Conservation (phyloP, 53 echinoderm and acorn worm species). For the Arbacia lixula region DNA sequence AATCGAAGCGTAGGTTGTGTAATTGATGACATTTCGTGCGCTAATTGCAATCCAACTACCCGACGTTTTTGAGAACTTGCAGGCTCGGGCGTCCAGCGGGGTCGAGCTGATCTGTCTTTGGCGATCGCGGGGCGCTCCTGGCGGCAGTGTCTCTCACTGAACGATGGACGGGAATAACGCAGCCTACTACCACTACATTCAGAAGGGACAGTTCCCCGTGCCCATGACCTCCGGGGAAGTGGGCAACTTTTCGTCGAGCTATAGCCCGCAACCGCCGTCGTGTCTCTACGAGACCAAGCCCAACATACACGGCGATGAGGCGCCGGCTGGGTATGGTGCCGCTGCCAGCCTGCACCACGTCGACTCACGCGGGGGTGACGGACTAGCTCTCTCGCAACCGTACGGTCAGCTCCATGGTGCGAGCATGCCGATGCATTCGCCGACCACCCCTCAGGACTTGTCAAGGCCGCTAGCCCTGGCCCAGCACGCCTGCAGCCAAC, state of each 20-base stretch:
- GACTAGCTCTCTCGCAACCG: constrained; percentile 58
- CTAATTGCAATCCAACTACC: constrained; percentile 54
- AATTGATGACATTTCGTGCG: constrained; percentile 49
- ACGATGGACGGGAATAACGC: constrained; percentile 54
- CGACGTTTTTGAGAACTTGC: constrained; percentile 13
- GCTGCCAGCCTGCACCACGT: constrained; percentile 71
- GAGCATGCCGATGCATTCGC: constrained; percentile 72
- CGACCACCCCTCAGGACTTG: constrained; percentile 66
- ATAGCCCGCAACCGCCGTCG: constrained; percentile 81
- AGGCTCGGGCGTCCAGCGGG: too few species aligned
- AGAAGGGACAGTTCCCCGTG: constrained; percentile 51
- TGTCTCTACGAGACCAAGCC: constrained; percentile 81
- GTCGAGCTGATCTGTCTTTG: too few species aligned
- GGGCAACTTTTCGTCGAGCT: constrained; percentile 53
- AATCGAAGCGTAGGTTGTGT: constrained; percentile 37
- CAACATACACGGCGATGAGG: constrained; percentile 55
- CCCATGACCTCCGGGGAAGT: constrained; percentile 37
- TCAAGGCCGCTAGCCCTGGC: constrained; percentile 45
- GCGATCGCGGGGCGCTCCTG: constrained; percentile 3
- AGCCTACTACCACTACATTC: constrained; percentile 49
- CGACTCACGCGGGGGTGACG: constrained; percentile 67
- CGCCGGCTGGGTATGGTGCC: constrained; percentile 72
- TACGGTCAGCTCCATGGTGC: constrained; percentile 61
- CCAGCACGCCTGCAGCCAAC: constrained; percentile 52
- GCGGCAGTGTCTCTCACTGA: neutral